phyloP scores from a whole-genome alignment of 2,888 invertebrate genomes.

The Lasioglossum zephyrum region DNA sequence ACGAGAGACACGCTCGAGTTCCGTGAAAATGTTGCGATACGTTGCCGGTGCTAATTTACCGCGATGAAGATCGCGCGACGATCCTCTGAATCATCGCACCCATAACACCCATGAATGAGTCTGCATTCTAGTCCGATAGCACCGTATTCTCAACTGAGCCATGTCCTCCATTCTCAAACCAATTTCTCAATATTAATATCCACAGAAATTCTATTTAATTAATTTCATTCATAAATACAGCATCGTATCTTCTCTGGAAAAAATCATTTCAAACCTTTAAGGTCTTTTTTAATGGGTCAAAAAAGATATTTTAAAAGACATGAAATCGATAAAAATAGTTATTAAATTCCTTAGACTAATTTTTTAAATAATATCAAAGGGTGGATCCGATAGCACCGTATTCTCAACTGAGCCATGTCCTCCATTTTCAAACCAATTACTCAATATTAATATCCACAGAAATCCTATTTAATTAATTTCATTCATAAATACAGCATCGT shows the following conservation, averaged over 20 bases:
- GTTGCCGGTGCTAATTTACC: slow-evolving; percentile 28
- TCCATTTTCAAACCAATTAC: not conserved
- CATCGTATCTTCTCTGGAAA: too few relatives aligned
- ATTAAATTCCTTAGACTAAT: too few relatives aligned
- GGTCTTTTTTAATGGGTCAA: not conserved
- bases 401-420: not conserved
- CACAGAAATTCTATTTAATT: not conserved
- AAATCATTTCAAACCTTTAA: too few relatives aligned
- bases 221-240: too few relatives aligned
- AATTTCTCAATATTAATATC: not conserved
- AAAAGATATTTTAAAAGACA: too few relatives aligned
- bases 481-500: too few relatives aligned
- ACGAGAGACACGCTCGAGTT: slow-evolving; percentile 17
- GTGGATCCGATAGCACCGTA: not conserved
- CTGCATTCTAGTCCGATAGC: not conserved
- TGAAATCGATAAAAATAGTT: too few relatives aligned
- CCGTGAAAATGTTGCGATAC: slow-evolving; percentile 53
- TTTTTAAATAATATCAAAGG: too few relatives aligned
- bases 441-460: not conserved
- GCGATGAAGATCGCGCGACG: not conserved
- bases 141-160: not conserved
- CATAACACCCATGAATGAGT: not conserved
- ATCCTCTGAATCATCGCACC: slow-evolving; percentile 36
- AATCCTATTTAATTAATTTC: not conserved
- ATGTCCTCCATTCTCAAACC: not conserved